Conservation (phyloP, 1,140 invertebrate species). For the Pseudomyrmex pallidus region DNA sequence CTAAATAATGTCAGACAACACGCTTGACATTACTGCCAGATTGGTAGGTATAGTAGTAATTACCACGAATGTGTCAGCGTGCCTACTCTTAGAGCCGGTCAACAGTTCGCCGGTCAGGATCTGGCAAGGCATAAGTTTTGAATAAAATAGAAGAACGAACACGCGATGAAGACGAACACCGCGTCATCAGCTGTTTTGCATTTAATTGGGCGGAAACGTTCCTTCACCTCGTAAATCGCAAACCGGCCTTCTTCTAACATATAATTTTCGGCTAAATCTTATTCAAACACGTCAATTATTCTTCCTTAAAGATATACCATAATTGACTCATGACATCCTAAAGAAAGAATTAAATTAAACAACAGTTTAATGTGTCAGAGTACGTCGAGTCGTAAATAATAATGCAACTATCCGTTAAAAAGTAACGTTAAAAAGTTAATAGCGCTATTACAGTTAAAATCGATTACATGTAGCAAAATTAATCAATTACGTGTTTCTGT, state of each 20-base stretch:
- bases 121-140: neutral
- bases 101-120: neutral
- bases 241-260: slow-evolving; percentile 31
- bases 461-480: neutral
- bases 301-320: neutral
- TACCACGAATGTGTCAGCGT: slow-evolving; percentile 9
- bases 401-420: neutral
- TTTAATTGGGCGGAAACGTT: slow-evolving; percentile 61
- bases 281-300: slow-evolving; percentile 29
- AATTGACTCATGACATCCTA: neutral
- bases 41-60: slow-evolving; percentile 40
- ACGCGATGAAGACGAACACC: neutral
- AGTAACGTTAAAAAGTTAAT: neutral
- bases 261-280: slow-evolving; percentile 36
- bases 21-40: slow-evolving; percentile 1
- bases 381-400: neutral
- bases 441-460: neutral
- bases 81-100: slow-evolving; percentile 1
- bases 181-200: slow-evolving; percentile 1
- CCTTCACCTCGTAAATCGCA: slow-evolving; percentile 14
- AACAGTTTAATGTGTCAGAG: slow-evolving; percentile 5
- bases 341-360: neutral
- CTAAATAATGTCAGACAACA: slow-evolving; percentile 40
- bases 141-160: slow-evolving; percentile 15
- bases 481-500: neutral